Evolutionary conservation across 1,140 invertebrate species (phyloP).

Genomic region (Pachyrhynchus sulphureomaculatus): DNA sequence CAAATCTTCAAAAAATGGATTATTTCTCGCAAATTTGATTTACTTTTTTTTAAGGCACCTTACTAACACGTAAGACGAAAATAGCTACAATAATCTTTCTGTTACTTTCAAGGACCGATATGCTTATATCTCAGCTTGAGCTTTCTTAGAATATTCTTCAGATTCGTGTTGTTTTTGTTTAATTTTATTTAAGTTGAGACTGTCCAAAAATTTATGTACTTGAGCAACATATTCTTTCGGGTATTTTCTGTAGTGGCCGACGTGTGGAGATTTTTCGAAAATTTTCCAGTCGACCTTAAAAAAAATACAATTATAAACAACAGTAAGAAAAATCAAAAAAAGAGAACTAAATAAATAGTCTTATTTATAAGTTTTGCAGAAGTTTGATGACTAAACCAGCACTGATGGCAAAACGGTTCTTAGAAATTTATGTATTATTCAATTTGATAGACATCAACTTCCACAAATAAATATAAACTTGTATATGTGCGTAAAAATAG

Average conservation of each 20-base stretch:
- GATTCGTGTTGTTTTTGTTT: background rate
- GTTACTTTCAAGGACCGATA: too few relatives aligned
- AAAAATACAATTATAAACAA: constrained; percentile 7
- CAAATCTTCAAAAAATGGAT: too few relatives aligned
- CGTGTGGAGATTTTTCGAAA: constrained; percentile 82
- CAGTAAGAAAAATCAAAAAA: background rate
- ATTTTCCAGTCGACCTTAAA: constrained; percentile 69
- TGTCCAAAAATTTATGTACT: constrained; percentile 33
- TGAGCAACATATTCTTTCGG: constrained; percentile 74
- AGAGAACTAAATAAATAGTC: background rate
- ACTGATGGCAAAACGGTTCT: too few relatives aligned
- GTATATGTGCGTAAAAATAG: too few relatives aligned
- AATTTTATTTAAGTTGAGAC: constrained; percentile 17
- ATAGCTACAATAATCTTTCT: too few relatives aligned
- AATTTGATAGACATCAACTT: too few relatives aligned
- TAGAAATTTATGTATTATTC: too few relatives aligned
- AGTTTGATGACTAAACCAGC: too few relatives aligned
- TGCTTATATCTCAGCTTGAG: constrained; percentile 3
- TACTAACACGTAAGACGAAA: too few relatives aligned
- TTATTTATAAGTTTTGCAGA: background rate
- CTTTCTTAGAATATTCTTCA: background rate
- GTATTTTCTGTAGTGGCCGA: constrained; percentile 75
- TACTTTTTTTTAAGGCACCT: too few relatives aligned
- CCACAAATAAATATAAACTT: too few relatives aligned
- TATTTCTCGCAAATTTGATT: too few relatives aligned